A percentile compares a stretch with the other conserved stretches of the same genome.
These are phyloP conservation scores for Ferrisia virgata DNA, from an alignment of 2,888 invertebrate species.

Conservation along the genomic window DNA sequence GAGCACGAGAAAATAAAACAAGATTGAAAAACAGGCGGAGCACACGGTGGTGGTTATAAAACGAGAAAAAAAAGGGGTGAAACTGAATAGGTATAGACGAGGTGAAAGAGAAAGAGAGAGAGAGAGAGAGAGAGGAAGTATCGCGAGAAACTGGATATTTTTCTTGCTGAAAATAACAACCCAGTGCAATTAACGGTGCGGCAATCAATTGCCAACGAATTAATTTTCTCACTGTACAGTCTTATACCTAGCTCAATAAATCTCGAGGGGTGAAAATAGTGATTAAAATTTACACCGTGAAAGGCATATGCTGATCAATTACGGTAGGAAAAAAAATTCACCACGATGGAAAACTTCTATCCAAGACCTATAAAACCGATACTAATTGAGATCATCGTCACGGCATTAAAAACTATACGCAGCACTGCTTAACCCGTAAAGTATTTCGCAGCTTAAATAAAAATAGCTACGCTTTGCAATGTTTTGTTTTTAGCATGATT, in stretches of 20 bases:
- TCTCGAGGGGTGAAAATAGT: not conserved
- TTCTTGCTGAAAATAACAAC: not conserved
- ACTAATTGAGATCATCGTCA: too few species aligned
- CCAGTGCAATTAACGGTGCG: not conserved
- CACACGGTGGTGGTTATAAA: not conserved
- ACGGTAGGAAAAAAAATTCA: not conserved
- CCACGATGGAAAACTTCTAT: not conserved
- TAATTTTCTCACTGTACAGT: not conserved
- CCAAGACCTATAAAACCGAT: not conserved
- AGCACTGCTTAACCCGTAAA: too few species aligned
- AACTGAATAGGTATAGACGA: not conserved
- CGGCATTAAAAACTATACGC: too few species aligned
- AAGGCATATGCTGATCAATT: not conserved
- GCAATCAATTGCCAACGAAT: slow-evolving; percentile 5
- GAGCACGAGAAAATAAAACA: not conserved
- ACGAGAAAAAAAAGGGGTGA: not conserved
- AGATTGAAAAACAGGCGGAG: not conserved
- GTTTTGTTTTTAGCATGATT: too few species aligned
- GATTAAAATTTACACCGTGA: not conserved
- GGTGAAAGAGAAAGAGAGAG: not conserved
- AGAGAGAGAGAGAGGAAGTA: not conserved
- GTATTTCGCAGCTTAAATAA: too few species aligned
- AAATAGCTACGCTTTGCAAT: too few species aligned
- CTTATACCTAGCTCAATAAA: not conserved
- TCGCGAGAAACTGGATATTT: not conserved